phyloP scores from a whole-genome alignment of 2,113 vertebrate species.

The Rhinolophus sinicus region DNA sequence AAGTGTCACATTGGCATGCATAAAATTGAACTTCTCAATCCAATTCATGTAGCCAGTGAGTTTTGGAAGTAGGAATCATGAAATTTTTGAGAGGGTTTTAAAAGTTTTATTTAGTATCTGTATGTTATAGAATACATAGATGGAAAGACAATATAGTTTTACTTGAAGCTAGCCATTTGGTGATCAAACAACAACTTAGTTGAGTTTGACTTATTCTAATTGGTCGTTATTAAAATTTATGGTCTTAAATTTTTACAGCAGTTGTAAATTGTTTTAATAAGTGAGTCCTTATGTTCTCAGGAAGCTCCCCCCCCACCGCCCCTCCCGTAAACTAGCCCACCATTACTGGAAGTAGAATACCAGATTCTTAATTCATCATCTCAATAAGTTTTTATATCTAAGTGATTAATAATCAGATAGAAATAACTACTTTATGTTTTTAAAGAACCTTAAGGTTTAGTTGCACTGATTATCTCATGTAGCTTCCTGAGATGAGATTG shows the following conservation, averaged over 20 bases:
- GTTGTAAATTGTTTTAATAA: background rate
- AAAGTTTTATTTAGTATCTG: background rate
- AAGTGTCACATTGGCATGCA: background rate
- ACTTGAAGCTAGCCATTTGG: constrained; percentile 22
- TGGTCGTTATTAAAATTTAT: constrained; percentile 30
- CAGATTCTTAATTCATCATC: background rate
- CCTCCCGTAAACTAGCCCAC: background rate
- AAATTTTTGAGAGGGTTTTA: constrained; percentile 13
- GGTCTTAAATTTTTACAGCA: constrained; percentile 4
- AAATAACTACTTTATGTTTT: background rate
- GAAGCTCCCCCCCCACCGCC: background rate
- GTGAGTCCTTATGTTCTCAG: background rate
- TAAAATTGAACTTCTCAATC: constrained; percentile 50
- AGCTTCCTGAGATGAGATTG: background rate
- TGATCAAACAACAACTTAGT: background rate
- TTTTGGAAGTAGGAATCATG: constrained; percentile 53
- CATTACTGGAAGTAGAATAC: background rate
- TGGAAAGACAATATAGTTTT: constrained; percentile 53
- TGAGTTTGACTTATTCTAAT: background rate
- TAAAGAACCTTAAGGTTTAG: background rate
- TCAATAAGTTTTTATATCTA: background rate
- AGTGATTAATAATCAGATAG: background rate
- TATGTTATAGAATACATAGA: constrained; percentile 42
- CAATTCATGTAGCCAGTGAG: background rate
- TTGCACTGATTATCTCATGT: background rate